These are phyloP conservation scores for Helicolenus hilgendorfi DNA, from an alignment of 2,797 vertebrate genomes.

Conservation along the genomic window DNA sequence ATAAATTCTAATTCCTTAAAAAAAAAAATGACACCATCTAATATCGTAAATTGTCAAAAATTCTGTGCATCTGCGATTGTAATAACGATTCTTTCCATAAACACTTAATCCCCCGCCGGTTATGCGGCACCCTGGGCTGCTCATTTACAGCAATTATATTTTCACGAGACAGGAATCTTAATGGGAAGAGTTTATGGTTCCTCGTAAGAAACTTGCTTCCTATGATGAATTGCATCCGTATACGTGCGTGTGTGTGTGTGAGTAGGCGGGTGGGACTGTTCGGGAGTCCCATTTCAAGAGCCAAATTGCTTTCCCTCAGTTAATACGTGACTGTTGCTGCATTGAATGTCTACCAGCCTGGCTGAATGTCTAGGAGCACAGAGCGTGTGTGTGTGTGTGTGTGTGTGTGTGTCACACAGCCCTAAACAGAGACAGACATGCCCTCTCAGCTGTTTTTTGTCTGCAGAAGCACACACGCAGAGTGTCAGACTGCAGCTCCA, in stretches of 20 bases:
- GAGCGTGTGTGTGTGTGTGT: not conserved
- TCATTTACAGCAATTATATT: conserved; percentile 63
- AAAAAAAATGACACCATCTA: not conserved
- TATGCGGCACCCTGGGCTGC: conserved; percentile 17
- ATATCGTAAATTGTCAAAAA: not conserved
- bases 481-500: conserved; percentile 33
- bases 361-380: conserved; percentile 46
- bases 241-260: conserved; percentile 22
- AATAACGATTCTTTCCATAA: conserved; percentile 35
- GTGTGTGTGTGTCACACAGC: not conserved
- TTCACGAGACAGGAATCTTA: conserved; percentile 58
- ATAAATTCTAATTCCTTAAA: not conserved
- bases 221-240: conserved; percentile 49
- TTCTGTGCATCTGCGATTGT: not conserved
- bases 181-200: conserved; percentile 62
- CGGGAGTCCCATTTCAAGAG: conserved; percentile 41
- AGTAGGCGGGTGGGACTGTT: conserved; percentile 29
- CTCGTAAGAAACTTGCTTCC: conserved; percentile 37
- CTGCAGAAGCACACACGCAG: conserved; percentile 30
- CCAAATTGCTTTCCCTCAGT: conserved; percentile 57
- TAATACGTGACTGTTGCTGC: conserved; percentile 67
- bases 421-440: conserved; percentile 61
- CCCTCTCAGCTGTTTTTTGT: conserved; percentile 74
- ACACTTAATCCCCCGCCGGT: conserved; percentile 9
- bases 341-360: conserved; percentile 57